phyloP scores from a whole-genome alignment of 2,888 invertebrate species.

The Tridacna gigas region DNA sequence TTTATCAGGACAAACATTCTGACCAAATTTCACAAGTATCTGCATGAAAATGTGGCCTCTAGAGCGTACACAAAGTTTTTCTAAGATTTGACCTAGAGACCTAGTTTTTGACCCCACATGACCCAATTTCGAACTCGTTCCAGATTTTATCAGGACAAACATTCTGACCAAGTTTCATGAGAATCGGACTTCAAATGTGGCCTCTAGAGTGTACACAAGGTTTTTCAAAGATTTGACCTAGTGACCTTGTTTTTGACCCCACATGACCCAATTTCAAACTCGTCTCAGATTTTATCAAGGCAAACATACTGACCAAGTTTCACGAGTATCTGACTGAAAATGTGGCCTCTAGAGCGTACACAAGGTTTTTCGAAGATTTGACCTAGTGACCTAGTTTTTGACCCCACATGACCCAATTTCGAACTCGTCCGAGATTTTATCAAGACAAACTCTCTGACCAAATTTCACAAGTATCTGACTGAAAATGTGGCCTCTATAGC shows the following conservation, averaged over 20 bases:
- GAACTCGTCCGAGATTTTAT: background rate
- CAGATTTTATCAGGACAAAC: background rate
- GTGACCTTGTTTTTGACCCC: background rate
- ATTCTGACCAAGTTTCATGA: background rate
- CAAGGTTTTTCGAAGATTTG: background rate
- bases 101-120: background rate
- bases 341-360: background rate
- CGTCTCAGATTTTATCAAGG: background rate
- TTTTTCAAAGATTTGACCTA: background rate
- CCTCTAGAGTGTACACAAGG: background rate
- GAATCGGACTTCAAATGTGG: background rate
- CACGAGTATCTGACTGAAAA: too few relatives aligned
- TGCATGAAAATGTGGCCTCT: background rate
- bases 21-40: too few relatives aligned
- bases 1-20: too few relatives aligned
- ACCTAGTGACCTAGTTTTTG: background rate
- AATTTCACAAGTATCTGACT: background rate
- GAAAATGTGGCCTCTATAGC: background rate
- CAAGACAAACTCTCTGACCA: background rate
- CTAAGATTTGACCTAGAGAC: background rate
- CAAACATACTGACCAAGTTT: background rate
- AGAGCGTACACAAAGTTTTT: background rate
- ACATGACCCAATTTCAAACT: background rate
- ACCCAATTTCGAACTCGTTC: background rate
- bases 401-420: background rate